These are phyloP conservation scores for Eilema depressum DNA, from an alignment of 2,888 invertebrate genomes.

Conservation along the genomic window DNA sequence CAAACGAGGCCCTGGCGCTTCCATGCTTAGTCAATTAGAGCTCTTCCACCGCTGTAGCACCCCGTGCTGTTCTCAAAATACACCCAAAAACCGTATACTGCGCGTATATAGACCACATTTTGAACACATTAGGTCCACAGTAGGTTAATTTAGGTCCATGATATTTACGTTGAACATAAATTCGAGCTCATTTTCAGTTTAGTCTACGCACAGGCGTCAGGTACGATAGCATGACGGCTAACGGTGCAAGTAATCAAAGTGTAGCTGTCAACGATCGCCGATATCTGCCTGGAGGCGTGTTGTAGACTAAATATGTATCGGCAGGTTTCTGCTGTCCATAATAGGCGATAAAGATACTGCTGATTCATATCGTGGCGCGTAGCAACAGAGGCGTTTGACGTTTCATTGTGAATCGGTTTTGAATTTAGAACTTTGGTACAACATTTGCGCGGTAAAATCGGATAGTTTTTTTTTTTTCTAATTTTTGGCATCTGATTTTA, in stretches of 20 bases:
- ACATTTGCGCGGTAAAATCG: too few relatives aligned
- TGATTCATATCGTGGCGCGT: slow-evolving; percentile 9
- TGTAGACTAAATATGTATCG: slow-evolving; percentile 22
- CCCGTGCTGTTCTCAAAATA: too few relatives aligned
- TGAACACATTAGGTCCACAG: too few relatives aligned
- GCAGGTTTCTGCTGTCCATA: slow-evolving; percentile 13
- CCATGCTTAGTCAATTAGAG: too few relatives aligned
- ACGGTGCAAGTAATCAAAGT: slow-evolving; percentile 16
- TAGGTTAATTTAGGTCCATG: too few relatives aligned
- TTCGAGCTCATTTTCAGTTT: slow-evolving; percentile 8
- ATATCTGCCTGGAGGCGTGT: neutral
- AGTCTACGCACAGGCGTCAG: slow-evolving; percentile 16
- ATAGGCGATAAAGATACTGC: slow-evolving; percentile 7
- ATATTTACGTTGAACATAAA: neutral
- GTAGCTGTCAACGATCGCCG: slow-evolving; percentile 6
- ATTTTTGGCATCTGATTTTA: too few relatives aligned
- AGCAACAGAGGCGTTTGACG: slow-evolving; percentile 3
- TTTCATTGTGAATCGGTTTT: slow-evolving; percentile 7
- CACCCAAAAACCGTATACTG: too few relatives aligned
- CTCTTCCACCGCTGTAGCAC: too few relatives aligned
- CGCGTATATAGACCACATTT: too few relatives aligned
- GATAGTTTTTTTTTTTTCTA: too few relatives aligned
- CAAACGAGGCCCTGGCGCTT: too few relatives aligned
- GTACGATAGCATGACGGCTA: neutral
- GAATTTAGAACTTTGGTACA: neutral